Conservation (phyloP, 2,888 invertebrate genomes). For the Blomia tropicalis region DNA sequence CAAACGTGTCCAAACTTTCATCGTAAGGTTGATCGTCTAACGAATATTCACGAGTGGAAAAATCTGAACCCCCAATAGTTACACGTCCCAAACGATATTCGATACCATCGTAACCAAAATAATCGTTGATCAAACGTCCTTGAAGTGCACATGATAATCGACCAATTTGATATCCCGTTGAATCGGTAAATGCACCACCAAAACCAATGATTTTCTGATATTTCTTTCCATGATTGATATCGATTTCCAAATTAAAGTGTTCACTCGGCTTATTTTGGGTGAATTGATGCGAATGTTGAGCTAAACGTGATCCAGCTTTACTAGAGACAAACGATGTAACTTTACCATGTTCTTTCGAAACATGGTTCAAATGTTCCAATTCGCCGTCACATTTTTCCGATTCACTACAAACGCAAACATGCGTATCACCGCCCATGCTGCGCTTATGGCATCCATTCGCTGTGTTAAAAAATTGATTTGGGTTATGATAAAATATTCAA, state of each 20-base stretch:
- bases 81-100: conserved; percentile 62
- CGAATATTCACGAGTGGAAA: conserved; percentile 62
- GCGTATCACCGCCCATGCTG: not conserved
- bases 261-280: not conserved
- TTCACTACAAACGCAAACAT: not conserved
- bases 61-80: conserved; percentile 70
- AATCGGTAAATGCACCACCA: conserved; percentile 66
- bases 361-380: not conserved
- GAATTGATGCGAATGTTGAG: not conserved
- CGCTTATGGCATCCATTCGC: not conserved
- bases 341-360: not conserved
- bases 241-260: not conserved
- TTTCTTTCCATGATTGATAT: conserved; percentile 23
- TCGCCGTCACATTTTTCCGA: not conserved
- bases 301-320: not conserved
- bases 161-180: conserved; percentile 51
- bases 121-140: conserved; percentile 42
- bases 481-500: too few relatives aligned
- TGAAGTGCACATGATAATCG: conserved; percentile 44
- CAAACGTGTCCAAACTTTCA: conserved; percentile 45
- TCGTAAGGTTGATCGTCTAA: conserved; percentile 49
- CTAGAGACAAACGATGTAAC: not conserved
- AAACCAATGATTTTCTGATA: conserved; percentile 61
- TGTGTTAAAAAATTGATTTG: too few relatives aligned
- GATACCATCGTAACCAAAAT: conserved; percentile 43